A percentile compares a stretch with the other conserved stretches of the same genome.
Evolutionary conservation across 2,888 invertebrate species (phyloP).

Genomic region (Himalopsyche tibetana): DNA sequence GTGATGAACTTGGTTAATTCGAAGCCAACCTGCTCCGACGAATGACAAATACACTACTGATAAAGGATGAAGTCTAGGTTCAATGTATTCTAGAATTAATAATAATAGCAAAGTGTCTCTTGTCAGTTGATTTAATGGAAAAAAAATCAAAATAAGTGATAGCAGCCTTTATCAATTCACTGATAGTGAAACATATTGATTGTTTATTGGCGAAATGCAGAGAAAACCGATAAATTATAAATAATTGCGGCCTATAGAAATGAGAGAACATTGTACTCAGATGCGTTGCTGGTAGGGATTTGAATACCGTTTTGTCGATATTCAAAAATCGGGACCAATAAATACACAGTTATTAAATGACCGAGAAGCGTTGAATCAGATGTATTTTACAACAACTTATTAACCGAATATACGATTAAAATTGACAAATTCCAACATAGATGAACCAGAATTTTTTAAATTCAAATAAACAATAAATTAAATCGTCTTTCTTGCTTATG

Average conservation of each 20-base stretch:
- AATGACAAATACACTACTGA: conserved; percentile 2
- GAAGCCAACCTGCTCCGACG: background rate
- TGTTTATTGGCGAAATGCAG: background rate
- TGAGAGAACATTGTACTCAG: background rate
- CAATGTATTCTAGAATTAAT: conserved; percentile 10
- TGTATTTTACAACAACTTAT: too few species aligned
- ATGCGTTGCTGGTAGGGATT: background rate
- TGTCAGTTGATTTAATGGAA: background rate
- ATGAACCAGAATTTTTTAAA: too few species aligned
- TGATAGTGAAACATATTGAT: background rate
- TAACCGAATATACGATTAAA: too few species aligned
- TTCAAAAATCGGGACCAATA: too few species aligned
- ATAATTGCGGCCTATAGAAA: background rate
- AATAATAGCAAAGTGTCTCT: conserved; percentile 18
- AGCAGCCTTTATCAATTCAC: background rate
- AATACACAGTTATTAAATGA: too few species aligned
- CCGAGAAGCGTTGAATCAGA: too few species aligned
- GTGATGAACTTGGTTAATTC: background rate
- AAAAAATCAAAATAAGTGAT: conserved; percentile 11
- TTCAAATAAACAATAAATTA: too few species aligned
- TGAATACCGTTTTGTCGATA: too few species aligned
- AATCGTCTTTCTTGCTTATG: too few species aligned
- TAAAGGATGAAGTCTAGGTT: background rate
- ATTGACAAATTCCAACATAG: too few species aligned
- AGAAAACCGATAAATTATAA: background rate